Evolutionary conservation across 2,888 invertebrate species (phyloP).

Genomic region (Orthonevra nobilis): DNA sequence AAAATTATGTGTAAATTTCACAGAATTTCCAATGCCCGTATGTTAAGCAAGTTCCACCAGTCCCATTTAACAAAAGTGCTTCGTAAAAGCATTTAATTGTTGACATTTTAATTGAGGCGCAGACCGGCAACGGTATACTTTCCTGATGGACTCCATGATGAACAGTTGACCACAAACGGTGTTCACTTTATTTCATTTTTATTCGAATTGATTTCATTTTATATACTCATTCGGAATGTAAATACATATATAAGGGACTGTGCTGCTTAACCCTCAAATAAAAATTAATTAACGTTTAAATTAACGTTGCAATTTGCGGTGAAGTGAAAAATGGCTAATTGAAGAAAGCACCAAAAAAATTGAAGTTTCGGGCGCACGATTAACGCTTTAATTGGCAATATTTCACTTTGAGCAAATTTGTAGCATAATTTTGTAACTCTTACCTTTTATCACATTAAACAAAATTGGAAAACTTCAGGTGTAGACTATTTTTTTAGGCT

Average conservation of each 20-base stretch:
- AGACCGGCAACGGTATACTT: constrained; percentile 5
- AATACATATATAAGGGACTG: constrained; percentile 24
- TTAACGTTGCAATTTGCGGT: constrained; percentile 52
- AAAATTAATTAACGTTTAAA: constrained; percentile 66
- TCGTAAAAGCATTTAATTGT: constrained; percentile 42
- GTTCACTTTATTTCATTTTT: constrained; percentile 57
- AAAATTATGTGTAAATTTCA: too few species aligned
- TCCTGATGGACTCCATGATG: constrained; percentile 36
- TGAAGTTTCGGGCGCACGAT: too few species aligned
- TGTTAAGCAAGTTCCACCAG: not conserved
- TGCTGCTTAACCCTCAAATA: constrained; percentile 56
- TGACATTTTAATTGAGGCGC: constrained; percentile 54
- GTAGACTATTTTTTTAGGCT: too few species aligned
- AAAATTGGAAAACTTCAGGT: too few species aligned
- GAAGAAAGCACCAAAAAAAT: constrained; percentile 15
- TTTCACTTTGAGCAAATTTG: too few species aligned
- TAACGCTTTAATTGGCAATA: too few species aligned
- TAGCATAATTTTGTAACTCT: too few species aligned
- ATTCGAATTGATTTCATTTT: constrained; percentile 61
- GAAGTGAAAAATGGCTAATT: constrained; percentile 53
- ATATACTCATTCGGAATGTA: constrained; percentile 41
- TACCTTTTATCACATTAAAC: too few species aligned
- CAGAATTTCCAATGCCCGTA: not conserved
- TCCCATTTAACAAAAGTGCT: constrained; percentile 6
- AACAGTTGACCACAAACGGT: constrained; percentile 54